Percentiles rank a stretch among this genome's conserved stretches.
Conservation (phyloP, 37 sponge, comb jelly and placozoan species). For the Eunapius fragilis region DNA sequence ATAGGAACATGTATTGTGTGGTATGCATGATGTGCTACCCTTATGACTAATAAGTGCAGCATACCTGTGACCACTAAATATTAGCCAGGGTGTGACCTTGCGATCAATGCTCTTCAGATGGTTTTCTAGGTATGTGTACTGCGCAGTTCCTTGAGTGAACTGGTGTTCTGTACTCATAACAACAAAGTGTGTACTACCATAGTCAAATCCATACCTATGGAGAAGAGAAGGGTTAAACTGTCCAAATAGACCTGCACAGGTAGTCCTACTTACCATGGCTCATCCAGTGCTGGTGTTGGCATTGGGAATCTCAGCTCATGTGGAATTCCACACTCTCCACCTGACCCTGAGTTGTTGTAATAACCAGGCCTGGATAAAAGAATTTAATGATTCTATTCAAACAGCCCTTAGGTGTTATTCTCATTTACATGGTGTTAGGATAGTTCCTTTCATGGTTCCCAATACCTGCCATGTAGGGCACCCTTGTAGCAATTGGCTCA, state of each 20-base stretch:
- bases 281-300: slow-evolving; percentile 58
- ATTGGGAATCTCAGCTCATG: slow-evolving; percentile 69
- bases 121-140: slow-evolving; percentile 49
- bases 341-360: slow-evolving; percentile 51
- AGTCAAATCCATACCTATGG: slow-evolving; percentile 77
- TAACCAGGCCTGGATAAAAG: not conserved
- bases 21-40: not conserved
- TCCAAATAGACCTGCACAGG: not conserved
- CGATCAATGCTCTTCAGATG: slow-evolving; percentile 71
- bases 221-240: not conserved
- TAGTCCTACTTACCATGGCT: slow-evolving; percentile 49
- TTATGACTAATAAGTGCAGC: slow-evolving; percentile 60
- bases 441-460: slow-evolving; percentile 82
- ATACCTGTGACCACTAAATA: slow-evolving; percentile 84
- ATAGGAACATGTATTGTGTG: no score
- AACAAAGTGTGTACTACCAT: slow-evolving; percentile 77
- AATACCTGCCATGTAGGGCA: slow-evolving; percentile 77
- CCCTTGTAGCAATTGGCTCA: slow-evolving; percentile 30
- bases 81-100: slow-evolving; percentile 74
- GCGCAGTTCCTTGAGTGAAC: slow-evolving; percentile 18
- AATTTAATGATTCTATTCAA: not conserved
- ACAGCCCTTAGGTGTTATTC: not conserved
- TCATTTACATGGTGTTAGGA: slow-evolving; percentile 33
- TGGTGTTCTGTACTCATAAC: slow-evolving; percentile 84
- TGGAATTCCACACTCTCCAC: slow-evolving; percentile 87